A percentile compares a stretch with the other conserved stretches of the same genome.
Conservation (phyloP, 2,888 invertebrate genomes). For the Tipula unca region DNA sequence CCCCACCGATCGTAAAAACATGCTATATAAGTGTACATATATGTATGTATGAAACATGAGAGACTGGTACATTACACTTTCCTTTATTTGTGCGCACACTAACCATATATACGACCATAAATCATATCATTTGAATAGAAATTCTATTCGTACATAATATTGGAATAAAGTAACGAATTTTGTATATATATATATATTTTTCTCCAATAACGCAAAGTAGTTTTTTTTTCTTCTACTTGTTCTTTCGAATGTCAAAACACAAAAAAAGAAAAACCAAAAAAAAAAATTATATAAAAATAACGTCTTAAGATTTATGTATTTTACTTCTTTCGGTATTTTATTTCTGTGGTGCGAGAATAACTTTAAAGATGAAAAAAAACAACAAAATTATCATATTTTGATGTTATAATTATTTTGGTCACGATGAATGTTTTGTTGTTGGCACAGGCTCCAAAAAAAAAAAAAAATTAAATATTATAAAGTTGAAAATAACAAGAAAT, state of each 20-base stretch:
- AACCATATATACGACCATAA: not conserved
- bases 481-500: not conserved
- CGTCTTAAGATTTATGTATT: slow-evolving; percentile 9
- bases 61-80: slow-evolving; percentile 4
- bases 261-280: not conserved
- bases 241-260: slow-evolving; percentile 8
- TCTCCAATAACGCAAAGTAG: not conserved
- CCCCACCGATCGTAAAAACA: not conserved
- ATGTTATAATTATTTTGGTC: slow-evolving; percentile 19
- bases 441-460: not conserved
- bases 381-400: slow-evolving; percentile 16
- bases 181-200: not conserved
- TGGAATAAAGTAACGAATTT: not conserved
- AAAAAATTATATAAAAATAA: not conserved
- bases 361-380: not conserved
- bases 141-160: not conserved
- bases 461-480: not conserved
- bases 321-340: not conserved
- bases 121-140: slow-evolving; percentile 14
- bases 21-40: not conserved
- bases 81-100: not conserved
- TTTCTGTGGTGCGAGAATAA: not conserved
- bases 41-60: not conserved
- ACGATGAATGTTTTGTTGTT: slow-evolving; percentile 9
- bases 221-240: not conserved